phyloP scores from a whole-genome alignment of 1,140 invertebrate species.

The Mamestra configurata region DNA sequence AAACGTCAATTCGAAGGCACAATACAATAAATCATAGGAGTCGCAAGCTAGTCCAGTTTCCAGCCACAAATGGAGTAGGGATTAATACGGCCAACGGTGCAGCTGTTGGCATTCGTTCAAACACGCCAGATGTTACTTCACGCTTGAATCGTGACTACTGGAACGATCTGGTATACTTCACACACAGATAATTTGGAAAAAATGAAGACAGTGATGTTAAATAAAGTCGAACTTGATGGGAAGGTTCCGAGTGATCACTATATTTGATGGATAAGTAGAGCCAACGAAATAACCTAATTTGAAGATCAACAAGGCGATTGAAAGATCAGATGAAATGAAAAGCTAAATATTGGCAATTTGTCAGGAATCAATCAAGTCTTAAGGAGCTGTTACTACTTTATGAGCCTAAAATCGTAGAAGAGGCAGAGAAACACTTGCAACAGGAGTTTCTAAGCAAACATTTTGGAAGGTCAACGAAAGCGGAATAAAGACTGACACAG shows the following conservation, averaged over 20 bases:
- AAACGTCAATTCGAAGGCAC: background rate
- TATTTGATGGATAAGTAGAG: too few species aligned
- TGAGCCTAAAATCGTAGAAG: too few species aligned
- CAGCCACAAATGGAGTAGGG: conserved; percentile 64
- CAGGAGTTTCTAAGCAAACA: too few species aligned
- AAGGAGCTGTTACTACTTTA: too few species aligned
- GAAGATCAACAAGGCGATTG: too few species aligned
- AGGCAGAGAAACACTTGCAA: too few species aligned
- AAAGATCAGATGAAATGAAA: too few species aligned
- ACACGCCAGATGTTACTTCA: conserved; percentile 67
- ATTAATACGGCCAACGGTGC: conserved; percentile 71
- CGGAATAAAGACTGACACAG: too few species aligned
- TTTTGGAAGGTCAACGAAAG: too few species aligned
- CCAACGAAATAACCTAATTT: too few species aligned
- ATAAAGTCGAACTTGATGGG: background rate
- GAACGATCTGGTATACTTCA: conserved; percentile 12
- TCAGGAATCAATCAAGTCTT: too few species aligned
- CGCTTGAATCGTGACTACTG: conserved; percentile 6
- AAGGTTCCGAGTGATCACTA: background rate
- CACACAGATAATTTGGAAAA: background rate
- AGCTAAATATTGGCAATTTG: too few species aligned
- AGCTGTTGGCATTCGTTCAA: conserved; percentile 80
- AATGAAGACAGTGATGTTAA: background rate
- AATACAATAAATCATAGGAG: conserved; percentile 49
- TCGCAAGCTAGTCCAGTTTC: conserved; percentile 59